phyloP scores from a whole-genome alignment of 2,113 vertebrate species.

The Ailurus styani region DNA sequence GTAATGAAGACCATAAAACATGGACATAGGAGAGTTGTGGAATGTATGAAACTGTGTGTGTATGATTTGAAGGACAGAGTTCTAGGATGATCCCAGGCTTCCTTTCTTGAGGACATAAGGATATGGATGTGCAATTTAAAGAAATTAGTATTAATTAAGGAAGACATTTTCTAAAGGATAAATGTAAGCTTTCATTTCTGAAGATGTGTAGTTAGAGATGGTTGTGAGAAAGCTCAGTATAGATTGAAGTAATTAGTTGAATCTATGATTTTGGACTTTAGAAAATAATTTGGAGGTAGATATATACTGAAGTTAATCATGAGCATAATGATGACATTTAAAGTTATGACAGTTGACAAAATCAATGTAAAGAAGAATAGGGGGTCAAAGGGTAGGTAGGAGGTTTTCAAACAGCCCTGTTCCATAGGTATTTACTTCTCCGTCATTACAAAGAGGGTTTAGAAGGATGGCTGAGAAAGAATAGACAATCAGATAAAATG shows the following conservation, averaged over 20 bases:
- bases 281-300: neutral
- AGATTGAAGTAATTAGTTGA: neutral
- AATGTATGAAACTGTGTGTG: neutral
- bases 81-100: neutral
- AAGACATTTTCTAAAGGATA: neutral
- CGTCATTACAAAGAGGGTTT: neutral
- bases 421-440: neutral
- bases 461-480: neutral
- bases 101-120: neutral
- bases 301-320: neutral
- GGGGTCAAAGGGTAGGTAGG: rapidly evolving
- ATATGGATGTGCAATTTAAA: neutral
- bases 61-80: neutral
- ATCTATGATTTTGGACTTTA: neutral
- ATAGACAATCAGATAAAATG: neutral
- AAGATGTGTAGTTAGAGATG: neutral
- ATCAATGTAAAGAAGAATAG: neutral
- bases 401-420: rapidly evolving
- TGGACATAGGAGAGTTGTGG: neutral
- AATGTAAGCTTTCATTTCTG: neutral
- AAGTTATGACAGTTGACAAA: neutral
- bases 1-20: neutral
- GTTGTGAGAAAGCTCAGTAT: neutral
- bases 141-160: neutral
- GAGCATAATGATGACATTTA: neutral